These are phyloP conservation scores for Triops cancriformis DNA, from an alignment of 1,140 invertebrate genomes.

Conservation along the genomic window DNA sequence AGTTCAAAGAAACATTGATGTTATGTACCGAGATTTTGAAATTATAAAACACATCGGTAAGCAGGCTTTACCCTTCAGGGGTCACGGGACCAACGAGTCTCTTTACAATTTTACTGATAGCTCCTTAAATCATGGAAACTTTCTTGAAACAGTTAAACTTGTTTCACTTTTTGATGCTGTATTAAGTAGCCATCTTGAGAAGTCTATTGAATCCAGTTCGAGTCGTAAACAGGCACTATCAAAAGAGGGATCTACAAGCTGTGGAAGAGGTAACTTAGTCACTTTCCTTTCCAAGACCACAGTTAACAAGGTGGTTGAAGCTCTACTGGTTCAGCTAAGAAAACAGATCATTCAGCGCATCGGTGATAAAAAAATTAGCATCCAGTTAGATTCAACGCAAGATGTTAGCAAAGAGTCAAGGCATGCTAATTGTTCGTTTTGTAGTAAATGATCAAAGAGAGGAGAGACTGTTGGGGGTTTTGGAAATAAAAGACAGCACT, in stretches of 20 bases:
- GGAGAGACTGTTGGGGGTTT: neutral
- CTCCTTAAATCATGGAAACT: neutral
- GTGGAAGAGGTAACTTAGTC: too few relatives aligned
- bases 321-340: too few relatives aligned
- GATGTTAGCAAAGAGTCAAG: neutral
- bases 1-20: too few relatives aligned
- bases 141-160: neutral
- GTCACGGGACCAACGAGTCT: neutral
- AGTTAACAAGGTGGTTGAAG: too few relatives aligned
- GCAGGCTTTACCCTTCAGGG: neutral
- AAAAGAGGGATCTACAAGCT: too few relatives aligned
- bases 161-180: neutral
- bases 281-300: too few relatives aligned
- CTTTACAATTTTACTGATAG: neutral
- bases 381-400: conserved; percentile 2
- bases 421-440: neutral
- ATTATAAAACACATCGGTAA: neutral
- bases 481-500: neutral
- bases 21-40: neutral
- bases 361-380: too few relatives aligned
- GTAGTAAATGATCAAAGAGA: neutral
- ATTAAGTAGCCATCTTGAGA: neutral
- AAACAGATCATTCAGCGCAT: too few relatives aligned
- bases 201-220: neutral
- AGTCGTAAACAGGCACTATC: too few relatives aligned